phyloP scores from a whole-genome alignment of 2,888 invertebrate genomes.

The Calliscelio sp. region DNA sequence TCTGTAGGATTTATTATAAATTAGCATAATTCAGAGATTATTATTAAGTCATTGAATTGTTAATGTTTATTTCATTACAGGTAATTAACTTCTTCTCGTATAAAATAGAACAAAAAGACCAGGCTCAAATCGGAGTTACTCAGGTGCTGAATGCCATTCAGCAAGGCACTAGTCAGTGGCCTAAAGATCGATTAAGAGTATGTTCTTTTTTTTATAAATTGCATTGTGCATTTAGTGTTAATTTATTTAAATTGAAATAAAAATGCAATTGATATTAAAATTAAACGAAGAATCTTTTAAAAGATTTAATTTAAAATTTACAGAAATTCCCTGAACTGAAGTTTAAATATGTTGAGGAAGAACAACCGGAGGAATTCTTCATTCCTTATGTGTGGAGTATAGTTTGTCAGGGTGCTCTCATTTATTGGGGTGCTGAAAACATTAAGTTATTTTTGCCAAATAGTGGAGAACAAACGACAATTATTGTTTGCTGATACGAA shows the following conservation, averaged over 20 bases:
- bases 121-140: slow-evolving; percentile 91
- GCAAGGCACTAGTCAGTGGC: slow-evolving; percentile 97
- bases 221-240: too few species aligned
- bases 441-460: slow-evolving; percentile 84
- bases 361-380: slow-evolving; percentile 99
- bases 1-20: slow-evolving; percentile 88
- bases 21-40: too few species aligned
- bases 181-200: slow-evolving; percentile 96
- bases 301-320: slow-evolving; percentile 75
- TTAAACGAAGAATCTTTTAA: too few species aligned
- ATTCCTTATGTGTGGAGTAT: slow-evolving; percentile 99
- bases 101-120: slow-evolving; percentile 88
- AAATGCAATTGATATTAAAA: too few species aligned
- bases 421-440: slow-evolving; percentile 85
- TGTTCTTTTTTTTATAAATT: slow-evolving; percentile 24
- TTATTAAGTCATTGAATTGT: too few species aligned
- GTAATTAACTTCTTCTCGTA: slow-evolving; percentile 91
- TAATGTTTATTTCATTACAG: slow-evolving; percentile 81
- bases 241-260: too few species aligned
- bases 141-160: slow-evolving; percentile 96
- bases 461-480: slow-evolving; percentile 83
- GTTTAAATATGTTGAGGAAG: slow-evolving; percentile 99
- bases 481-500: slow-evolving; percentile 84
- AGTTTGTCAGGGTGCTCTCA: slow-evolving; percentile 87
- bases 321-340: slow-evolving; percentile 99